Conservation (phyloP, 1,140 invertebrate genomes). For the Physella acuta region DNA sequence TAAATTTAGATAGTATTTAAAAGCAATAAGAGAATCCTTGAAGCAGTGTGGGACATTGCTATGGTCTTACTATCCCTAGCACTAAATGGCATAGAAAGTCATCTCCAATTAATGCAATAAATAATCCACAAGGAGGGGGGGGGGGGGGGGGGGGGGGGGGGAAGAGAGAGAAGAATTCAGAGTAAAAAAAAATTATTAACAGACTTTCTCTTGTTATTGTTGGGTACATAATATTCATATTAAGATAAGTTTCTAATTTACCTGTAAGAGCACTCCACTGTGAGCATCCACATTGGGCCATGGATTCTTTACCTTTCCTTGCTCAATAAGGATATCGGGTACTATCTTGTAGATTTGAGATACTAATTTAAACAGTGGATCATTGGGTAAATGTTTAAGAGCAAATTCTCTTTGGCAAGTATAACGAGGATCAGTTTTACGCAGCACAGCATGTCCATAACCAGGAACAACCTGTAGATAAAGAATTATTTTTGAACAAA, state of each 20-base stretch:
- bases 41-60: too few species aligned
- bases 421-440: constrained; percentile 94
- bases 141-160: too few species aligned
- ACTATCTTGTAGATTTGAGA: constrained; percentile 88
- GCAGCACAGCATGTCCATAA: constrained; percentile 93
- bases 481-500: constrained; percentile 14
- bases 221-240: too few species aligned
- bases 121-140: too few species aligned
- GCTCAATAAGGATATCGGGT: constrained; percentile 87
- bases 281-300: constrained; percentile 99
- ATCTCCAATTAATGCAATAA: too few species aligned
- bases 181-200: too few species aligned
- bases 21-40: too few species aligned
- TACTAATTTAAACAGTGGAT: constrained; percentile 88
- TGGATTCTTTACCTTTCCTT: constrained; percentile 97
- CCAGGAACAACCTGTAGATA: constrained; percentile 81
- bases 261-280: constrained; percentile 82
- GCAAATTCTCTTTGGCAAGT: constrained; percentile 94
- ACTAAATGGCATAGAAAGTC: too few species aligned
- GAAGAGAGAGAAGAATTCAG: too few species aligned
- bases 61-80: too few species aligned
- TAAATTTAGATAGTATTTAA: too few species aligned
- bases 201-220: too few species aligned
- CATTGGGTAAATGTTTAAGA: constrained; percentile 89
- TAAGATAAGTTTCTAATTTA: constrained; percentile 5